Percentiles rank a stretch among this genome's conserved stretches.
phyloP scores from a whole-genome alignment of 1,140 invertebrate genomes.

The Chironomus tepperi region DNA sequence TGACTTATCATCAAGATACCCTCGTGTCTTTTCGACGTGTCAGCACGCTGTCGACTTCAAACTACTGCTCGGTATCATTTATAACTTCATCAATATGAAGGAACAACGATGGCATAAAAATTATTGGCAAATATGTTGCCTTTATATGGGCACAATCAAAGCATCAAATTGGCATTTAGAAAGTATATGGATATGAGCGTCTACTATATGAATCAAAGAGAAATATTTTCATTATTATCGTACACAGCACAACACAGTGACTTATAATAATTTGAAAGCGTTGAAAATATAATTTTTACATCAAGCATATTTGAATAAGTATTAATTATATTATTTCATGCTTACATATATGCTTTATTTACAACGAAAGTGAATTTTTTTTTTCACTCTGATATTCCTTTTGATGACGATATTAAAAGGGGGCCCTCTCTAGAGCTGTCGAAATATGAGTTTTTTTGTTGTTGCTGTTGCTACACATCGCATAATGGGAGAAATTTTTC shows the following conservation, averaged over 20 bases:
- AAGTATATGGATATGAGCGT: background rate
- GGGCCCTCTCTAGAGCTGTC: too few species aligned
- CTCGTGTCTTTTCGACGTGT: too few species aligned
- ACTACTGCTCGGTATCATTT: too few species aligned
- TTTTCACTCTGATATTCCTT: background rate
- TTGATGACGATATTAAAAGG: background rate
- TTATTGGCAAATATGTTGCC: background rate
- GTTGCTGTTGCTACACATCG: too few species aligned
- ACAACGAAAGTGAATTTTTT: background rate
- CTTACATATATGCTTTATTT: background rate
- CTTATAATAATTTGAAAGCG: background rate
- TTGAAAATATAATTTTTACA: background rate
- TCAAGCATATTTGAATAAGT: background rate
- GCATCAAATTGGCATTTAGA: background rate
- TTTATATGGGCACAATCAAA: constrained; percentile 1
- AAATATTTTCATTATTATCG: background rate
- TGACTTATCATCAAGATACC: too few species aligned
- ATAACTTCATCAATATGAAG: too few species aligned
- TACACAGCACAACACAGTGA: background rate
- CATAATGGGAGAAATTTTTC: too few species aligned
- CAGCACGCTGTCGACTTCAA: too few species aligned
- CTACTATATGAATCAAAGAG: background rate
- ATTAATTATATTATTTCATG: background rate
- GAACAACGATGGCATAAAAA: too few species aligned
- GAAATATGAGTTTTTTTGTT: too few species aligned